A percentile compares a stretch with the other conserved stretches of the same genome.
Conservation (phyloP, 2,113 vertebrate species). For the Entelurus aequoreus region DNA sequence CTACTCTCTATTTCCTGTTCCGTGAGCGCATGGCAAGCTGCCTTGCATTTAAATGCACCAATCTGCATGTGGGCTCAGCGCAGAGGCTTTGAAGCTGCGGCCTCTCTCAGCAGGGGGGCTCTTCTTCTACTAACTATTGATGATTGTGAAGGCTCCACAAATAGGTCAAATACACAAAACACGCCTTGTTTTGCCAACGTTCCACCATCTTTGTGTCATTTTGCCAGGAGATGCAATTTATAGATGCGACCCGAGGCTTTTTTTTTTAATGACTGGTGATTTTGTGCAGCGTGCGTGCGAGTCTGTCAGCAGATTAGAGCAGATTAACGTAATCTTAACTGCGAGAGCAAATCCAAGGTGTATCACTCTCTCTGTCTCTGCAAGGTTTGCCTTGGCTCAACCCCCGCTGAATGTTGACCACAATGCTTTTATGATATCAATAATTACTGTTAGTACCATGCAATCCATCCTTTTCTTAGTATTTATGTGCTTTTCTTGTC, state of each 20-base stretch:
- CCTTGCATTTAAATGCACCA: slow-evolving; percentile 52
- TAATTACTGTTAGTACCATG: no score
- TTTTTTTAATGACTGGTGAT: background rate
- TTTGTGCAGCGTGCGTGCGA: slow-evolving; percentile 1
- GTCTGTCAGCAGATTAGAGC: slow-evolving; percentile 56
- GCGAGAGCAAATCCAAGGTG: slow-evolving; percentile 49
- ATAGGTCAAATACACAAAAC: background rate
- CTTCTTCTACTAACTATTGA: slow-evolving; percentile 28
- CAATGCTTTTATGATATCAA: no score
- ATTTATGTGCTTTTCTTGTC: no score
- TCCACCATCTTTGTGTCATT: no score
- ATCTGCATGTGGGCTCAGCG: slow-evolving; percentile 40
- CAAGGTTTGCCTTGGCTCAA: no score
- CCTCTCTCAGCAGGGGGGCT: slow-evolving; percentile 5
- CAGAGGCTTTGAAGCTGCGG: slow-evolving; percentile 37
- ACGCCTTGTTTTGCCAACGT: no score
- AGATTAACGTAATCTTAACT: slow-evolving; percentile 64
- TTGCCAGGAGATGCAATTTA: no score
- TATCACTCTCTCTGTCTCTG: background rate
- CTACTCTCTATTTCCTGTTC: slow-evolving; percentile 25
- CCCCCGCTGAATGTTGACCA: no score
- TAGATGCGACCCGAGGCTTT: no score
- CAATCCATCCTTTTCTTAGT: no score
- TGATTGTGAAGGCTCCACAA: background rate
- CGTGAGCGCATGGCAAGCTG: slow-evolving; percentile 39